phyloP scores from a whole-genome alignment of 2,888 invertebrate species.

The Halocaridina rubra region DNA sequence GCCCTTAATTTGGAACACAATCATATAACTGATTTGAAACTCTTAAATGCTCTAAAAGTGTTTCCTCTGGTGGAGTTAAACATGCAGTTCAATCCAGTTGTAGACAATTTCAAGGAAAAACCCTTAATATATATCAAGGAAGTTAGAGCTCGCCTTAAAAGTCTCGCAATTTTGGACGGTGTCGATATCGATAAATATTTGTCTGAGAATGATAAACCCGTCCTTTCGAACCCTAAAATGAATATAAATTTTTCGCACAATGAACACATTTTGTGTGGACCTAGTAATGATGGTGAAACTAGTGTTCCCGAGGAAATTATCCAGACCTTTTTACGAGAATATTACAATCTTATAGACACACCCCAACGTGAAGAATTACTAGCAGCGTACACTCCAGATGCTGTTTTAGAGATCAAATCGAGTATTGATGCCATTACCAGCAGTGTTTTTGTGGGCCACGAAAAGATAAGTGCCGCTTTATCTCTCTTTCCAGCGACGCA shows the following conservation, averaged over 20 bases:
- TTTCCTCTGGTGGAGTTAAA: conserved; percentile 41
- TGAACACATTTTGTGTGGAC: neutral
- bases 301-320: conserved; percentile 23
- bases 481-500: conserved; percentile 24
- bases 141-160: conserved; percentile 13
- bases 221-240: neutral
- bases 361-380: conserved; percentile 27
- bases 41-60: conserved; percentile 32
- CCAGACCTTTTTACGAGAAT: conserved; percentile 32
- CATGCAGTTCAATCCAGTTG: conserved; percentile 36
- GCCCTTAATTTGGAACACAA: conserved; percentile 46
- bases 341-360: conserved; percentile 46
- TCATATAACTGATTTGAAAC: conserved; percentile 16
- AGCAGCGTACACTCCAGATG: conserved; percentile 53
- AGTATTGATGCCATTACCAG: neutral
- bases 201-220: neutral
- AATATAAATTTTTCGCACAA: neutral
- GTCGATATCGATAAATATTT: conserved; percentile 39
- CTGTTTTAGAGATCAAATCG: conserved; percentile 44
- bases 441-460: conserved; percentile 38
- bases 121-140: conserved; percentile 28
- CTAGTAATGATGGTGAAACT: neutral
- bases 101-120: conserved; percentile 18
- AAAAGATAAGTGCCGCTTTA: conserved; percentile 15
- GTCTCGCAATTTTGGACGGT: conserved; percentile 28